These are phyloP conservation scores for Lasiommata megera DNA, from an alignment of 2,888 invertebrate species.

Conservation along the genomic window DNA sequence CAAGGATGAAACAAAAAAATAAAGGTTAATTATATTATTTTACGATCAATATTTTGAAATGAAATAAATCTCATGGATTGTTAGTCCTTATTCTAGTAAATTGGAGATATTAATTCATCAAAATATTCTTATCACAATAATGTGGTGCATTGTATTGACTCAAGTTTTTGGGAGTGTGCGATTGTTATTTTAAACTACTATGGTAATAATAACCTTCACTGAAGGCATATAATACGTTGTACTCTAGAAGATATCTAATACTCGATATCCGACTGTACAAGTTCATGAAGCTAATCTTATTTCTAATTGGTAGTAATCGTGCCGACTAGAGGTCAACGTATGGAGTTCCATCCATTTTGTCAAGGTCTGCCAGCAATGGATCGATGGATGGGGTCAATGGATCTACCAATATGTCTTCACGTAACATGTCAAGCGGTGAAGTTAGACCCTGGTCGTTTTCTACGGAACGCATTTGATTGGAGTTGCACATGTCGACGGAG, in stretches of 20 bases:
- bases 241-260: conserved; percentile 66
- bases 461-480: conserved; percentile 50
- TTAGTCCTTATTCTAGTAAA: conserved; percentile 26
- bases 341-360: conserved; percentile 68
- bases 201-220: conserved; percentile 67
- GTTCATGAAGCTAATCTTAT: conserved; percentile 47
- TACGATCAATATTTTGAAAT: conserved; percentile 12
- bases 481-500: conserved; percentile 70
- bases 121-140: conserved; percentile 32
- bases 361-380: conserved; percentile 65
- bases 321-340: conserved; percentile 75
- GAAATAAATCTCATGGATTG: conserved; percentile 29
- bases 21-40: background rate
- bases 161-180: conserved; percentile 66
- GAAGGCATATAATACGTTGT: conserved; percentile 74
- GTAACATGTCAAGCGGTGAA: conserved; percentile 68
- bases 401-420: conserved; percentile 61
- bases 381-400: conserved; percentile 64
- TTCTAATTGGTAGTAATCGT: conserved; percentile 34
- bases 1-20: background rate
- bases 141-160: conserved; percentile 61
- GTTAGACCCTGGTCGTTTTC: conserved; percentile 53
- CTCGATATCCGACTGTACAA: conserved; percentile 60
- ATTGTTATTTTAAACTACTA: conserved; percentile 49
- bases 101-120: conserved; percentile 27